Evolutionary conservation across 1,140 invertebrate genomes (phyloP).

Genomic region (Apocrypta bakeri): DNA sequence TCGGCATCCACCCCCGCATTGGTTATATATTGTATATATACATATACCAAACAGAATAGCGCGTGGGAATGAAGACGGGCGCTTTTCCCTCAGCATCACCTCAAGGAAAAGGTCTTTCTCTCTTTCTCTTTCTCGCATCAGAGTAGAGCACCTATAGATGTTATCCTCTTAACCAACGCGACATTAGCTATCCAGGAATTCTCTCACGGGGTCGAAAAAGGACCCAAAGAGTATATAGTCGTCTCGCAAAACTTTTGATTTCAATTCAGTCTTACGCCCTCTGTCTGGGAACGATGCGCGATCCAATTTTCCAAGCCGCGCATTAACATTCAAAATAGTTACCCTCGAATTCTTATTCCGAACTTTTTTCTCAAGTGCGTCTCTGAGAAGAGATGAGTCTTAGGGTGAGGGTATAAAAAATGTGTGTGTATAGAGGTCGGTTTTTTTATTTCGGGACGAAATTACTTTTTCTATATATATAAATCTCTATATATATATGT

Average conservation of each 20-base stretch:
- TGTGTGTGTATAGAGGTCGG: not conserved
- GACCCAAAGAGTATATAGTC: not conserved
- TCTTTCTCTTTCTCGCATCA: too few relatives aligned
- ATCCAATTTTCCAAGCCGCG: slow-evolving; percentile 43
- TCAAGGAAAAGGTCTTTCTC: not conserved
- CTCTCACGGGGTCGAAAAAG: slow-evolving; percentile 50
- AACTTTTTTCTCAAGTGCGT: not conserved
- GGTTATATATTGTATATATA: not conserved
- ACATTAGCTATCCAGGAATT: slow-evolving; percentile 48
- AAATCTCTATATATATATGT: not conserved
- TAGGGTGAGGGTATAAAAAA: not conserved
- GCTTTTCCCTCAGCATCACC: slow-evolving; percentile 16
- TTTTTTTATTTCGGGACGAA: slow-evolving; percentile 5
- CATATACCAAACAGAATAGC: not conserved
- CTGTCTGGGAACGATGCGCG: slow-evolving; percentile 17
- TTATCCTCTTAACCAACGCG: slow-evolving; percentile 56
- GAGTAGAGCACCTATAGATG: slow-evolving; percentile 46
- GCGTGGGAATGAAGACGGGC: slow-evolving; percentile 64
- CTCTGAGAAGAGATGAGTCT: not conserved
- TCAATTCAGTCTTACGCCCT: not conserved
- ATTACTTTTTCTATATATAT: slow-evolving; percentile 8
- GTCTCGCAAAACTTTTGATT: slow-evolving; percentile 33
- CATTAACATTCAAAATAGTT: slow-evolving; percentile 33
- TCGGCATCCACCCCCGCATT: not conserved
- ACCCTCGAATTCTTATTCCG: not conserved